Evolutionary conservation across 2,888 invertebrate species (phyloP), one percentile per base, ranked within the genome.

Genomic region (Osedax frankpressi): DNA sequence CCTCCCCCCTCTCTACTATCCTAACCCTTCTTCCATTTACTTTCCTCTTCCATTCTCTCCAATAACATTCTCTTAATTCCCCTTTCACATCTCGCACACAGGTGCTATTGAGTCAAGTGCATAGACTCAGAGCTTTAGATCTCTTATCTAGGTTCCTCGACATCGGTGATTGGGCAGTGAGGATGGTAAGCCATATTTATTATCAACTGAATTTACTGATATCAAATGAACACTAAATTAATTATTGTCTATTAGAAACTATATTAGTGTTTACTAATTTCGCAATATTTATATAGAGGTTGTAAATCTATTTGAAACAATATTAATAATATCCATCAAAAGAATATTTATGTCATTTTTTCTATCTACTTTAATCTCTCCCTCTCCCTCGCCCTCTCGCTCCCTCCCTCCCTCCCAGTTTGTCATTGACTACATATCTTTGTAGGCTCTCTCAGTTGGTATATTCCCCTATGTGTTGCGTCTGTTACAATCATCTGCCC

Each of bases 401-500:
- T n/a, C n/a, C n/a, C n/a, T n/a, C n/a, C n/a, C n/a, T n/a, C n/a
- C n/a, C n/a, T n/a, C n/a, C n/a, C n/a, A n/a, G n/a, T n/a, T n/a
- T 44, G 44, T 44, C 6, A 6, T 11, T 19, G 11, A 44, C 44
- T 6, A 19, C 44, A 72, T 72, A 27, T 70, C 30, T 24, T 74
- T 73, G 74, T 19, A 87, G 83, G 95, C 96, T 72, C 88, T 99
- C 28, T 92, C 92, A 73, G 98, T 98, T 68, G 97, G 98, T 79
- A 97, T 98, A 82, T 98, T 97, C 86, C 98, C 98, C 0, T 98
- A 98, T 85, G 95, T 98, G 80, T 88, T 98, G 73, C 96, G 96
- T 86, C 86, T 99, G 79, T 87, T 98, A 79, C 97, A 98, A 86
- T 94, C 94, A 79, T 91, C 92, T 76, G 94, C 94, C 1, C 89